phyloP scores from a whole-genome alignment of 1,140 invertebrate genomes.

The Camponotus vicinus region DNA sequence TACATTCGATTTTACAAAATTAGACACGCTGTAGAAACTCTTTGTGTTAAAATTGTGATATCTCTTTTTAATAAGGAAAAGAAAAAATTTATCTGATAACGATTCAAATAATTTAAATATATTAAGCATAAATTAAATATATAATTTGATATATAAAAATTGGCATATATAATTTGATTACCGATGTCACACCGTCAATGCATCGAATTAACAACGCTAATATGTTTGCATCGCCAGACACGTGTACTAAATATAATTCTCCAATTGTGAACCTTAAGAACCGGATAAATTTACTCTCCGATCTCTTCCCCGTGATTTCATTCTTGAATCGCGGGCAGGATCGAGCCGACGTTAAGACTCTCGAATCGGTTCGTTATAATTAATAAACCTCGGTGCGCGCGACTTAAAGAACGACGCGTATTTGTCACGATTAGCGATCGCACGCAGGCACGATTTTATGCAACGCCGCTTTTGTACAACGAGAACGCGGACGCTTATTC shows the following conservation, averaged over 20 bases:
- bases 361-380: constrained; percentile 47
- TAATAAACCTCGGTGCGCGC: constrained; percentile 38
- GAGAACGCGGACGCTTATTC: constrained; percentile 65
- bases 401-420: constrained; percentile 66
- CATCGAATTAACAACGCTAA: too few species aligned
- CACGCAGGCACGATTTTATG: constrained; percentile 13
- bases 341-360: constrained; percentile 19
- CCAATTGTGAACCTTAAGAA: constrained; percentile 35
- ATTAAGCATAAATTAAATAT: too few species aligned
- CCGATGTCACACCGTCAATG: not conserved
- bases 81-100: not conserved
- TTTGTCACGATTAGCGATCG: constrained; percentile 69
- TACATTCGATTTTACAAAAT: not conserved
- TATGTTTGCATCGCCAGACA: too few species aligned
- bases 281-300: constrained; percentile 41
- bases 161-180: not conserved
- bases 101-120: too few species aligned
- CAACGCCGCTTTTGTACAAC: constrained; percentile 53
- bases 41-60: not conserved
- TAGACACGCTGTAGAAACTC: not conserved
- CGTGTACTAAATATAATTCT: not conserved
- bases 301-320: not conserved
- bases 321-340: constrained; percentile 1
- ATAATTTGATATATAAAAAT: too few species aligned
- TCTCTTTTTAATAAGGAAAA: not conserved